These are phyloP conservation scores for Hemitrygon akajei DNA, from an alignment of 2,797 vertebrate genomes.

Conservation along the genomic window DNA sequence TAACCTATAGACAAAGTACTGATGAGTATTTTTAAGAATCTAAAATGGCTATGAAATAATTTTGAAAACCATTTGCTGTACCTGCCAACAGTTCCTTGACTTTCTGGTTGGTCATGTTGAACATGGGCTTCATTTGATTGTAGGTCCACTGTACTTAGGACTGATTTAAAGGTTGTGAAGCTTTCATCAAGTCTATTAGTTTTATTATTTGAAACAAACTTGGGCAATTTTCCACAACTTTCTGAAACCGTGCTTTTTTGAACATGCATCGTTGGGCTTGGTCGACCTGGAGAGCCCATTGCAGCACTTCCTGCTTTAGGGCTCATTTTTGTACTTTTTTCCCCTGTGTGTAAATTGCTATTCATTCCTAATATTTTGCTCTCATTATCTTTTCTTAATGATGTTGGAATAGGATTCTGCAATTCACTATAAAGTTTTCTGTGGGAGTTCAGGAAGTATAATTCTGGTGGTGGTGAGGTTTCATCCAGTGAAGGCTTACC, in stretches of 20 bases:
- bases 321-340: slow-evolving; percentile 72
- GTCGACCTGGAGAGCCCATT: slow-evolving; percentile 84
- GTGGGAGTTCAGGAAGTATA: slow-evolving; percentile 44
- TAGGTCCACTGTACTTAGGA: slow-evolving; percentile 51
- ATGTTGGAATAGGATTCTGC: slow-evolving; percentile 41
- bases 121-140: background rate
- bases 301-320: slow-evolving; percentile 81
- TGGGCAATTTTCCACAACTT: slow-evolving; percentile 50
- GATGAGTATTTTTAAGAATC: background rate
- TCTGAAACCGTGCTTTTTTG: slow-evolving; percentile 60
- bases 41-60: background rate
- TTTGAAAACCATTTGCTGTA: slow-evolving; percentile 13
- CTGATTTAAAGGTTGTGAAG: slow-evolving; percentile 48
- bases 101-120: background rate
- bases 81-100: background rate
- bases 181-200: slow-evolving; percentile 49
- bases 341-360: slow-evolving; percentile 56
- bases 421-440: slow-evolving; percentile 52
- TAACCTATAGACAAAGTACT: background rate
- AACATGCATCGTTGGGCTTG: slow-evolving; percentile 71
- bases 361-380: slow-evolving; percentile 47
- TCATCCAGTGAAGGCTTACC: slow-evolving; percentile 59
- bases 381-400: slow-evolving; percentile 46
- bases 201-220: slow-evolving; percentile 44
- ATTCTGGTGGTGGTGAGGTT: slow-evolving; percentile 53